Evolutionary conservation across 2,113 vertebrate genomes (phyloP), one percentile per base, ranked within the genome.

Genomic region (Muscicapa adusta): DNA sequence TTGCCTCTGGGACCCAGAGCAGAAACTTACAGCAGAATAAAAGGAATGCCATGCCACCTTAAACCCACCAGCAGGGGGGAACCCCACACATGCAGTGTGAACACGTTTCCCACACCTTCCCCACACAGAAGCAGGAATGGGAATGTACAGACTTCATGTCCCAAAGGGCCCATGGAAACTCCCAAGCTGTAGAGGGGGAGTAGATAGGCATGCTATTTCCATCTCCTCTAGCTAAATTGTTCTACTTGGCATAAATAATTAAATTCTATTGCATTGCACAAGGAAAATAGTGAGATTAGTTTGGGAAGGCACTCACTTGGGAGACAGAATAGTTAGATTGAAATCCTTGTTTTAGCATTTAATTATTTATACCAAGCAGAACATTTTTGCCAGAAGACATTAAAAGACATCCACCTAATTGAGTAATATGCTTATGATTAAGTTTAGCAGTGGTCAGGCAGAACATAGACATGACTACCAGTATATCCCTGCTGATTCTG

Each of bases 221-320:
- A 11, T 29, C 28, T 89, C 29, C 50, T 31, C 60, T 28, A 14
- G 51, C 29, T 79, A 88, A 83, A 58, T 34, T 40, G 29, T 66
- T 91, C 74, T 45, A 28, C 51, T 73, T 81, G 63, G 31, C 80
- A 92, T 86, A 65, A 96, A 91, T 91, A 89, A 93, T 95, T 96
- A 70, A 95, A 83, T 40, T 36, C 36, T 89, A 23, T 40, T 80
- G 79, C 65, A 34, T n/a, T 1, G 0, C 65, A 60, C 2, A 36
- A 63, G 61, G 68, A 78, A 74, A 91, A 80, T 54, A 73, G 50
- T 54, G 67, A 90, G n/a, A 71, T 91, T 81, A 67, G 68, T 50
- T 60, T 78, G 76, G 57, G 73, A 95, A 92, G 48, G 18, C 43
- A 22, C n/a, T 92, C 14, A 0, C 76, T n/a, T 92, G 76, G 65